Conservation (phyloP, 2,797 vertebrate genomes). For the Hoplostethus mediterraneus region DNA sequence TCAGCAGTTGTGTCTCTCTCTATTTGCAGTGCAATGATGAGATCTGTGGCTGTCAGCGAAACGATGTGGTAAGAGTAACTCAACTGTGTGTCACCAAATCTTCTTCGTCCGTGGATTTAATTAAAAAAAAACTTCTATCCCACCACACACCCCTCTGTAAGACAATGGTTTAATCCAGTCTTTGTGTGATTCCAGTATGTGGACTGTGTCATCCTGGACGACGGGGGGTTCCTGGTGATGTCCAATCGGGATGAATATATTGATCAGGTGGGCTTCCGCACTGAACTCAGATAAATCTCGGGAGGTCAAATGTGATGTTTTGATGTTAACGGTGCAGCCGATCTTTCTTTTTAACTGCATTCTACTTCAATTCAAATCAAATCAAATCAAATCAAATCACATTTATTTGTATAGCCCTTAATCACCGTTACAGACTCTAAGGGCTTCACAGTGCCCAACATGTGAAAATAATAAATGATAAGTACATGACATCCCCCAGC, state of each 20-base stretch:
- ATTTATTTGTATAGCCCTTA: no score
- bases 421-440: no score
- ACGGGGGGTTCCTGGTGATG: conserved; percentile 97
- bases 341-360: no score
- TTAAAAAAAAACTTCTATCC: conserved; percentile 63
- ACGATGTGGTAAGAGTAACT: conserved; percentile 86
- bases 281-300: not conserved
- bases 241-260: conserved; percentile 92
- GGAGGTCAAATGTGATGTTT: not conserved
- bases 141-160: not conserved
- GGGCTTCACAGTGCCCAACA: no score
- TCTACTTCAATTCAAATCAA: no score
- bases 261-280: conserved; percentile 83
- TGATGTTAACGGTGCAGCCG: not conserved
- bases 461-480: no score
- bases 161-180: not conserved
- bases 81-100: no score
- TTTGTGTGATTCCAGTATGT: conserved; percentile 84
- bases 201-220: conserved; percentile 95
- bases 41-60: conserved; percentile 92
- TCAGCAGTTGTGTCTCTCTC: conserved; percentile 6
- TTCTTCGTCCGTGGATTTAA: conserved; percentile 40
- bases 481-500: no score
- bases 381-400: no score
- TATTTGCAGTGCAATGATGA: conserved; percentile 91